Conservation (phyloP, 2,797 vertebrate species). For the Discoglossus pictus region DNA sequence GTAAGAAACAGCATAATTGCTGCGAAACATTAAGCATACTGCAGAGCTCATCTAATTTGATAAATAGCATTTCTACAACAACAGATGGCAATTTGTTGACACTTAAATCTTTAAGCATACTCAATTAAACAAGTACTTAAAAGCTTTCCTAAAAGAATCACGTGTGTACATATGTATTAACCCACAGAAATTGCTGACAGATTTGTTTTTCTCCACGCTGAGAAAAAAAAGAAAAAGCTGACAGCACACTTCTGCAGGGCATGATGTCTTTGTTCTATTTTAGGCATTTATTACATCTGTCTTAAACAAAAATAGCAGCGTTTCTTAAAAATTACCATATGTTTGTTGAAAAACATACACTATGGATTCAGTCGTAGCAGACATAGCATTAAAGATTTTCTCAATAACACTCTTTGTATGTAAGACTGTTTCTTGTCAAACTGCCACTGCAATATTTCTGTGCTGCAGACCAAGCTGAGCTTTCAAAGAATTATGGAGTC, state of each 20-base stretch:
- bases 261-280: slow-evolving; percentile 70
- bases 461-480: no score
- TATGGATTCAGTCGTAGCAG: slow-evolving; percentile 31
- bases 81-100: slow-evolving; percentile 65
- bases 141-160: slow-evolving; percentile 53
- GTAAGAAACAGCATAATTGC: slow-evolving; percentile 40
- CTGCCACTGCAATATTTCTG: no score
- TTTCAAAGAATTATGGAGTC: no score
- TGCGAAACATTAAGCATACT: slow-evolving; percentile 51
- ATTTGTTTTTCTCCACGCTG: slow-evolving; percentile 67
- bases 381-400: slow-evolving; percentile 15
- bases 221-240: slow-evolving; percentile 66
- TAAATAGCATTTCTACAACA: slow-evolving; percentile 58
- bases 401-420: slow-evolving; percentile 5
- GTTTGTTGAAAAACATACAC: slow-evolving; percentile 57
- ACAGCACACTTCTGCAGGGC: slow-evolving; percentile 66
- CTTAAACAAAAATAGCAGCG: slow-evolving; percentile 68
- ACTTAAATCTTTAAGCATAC: slow-evolving; percentile 61
- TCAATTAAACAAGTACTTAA: slow-evolving; percentile 60
- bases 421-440: background rate
- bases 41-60: slow-evolving; percentile 56
- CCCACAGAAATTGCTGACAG: slow-evolving; percentile 69
- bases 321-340: slow-evolving; percentile 68
- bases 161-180: slow-evolving; percentile 63
- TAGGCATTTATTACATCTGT: slow-evolving; percentile 56